A percentile compares a stretch with the other conserved stretches of the same genome.
These are phyloP conservation scores for Gymnobelideus leadbeateri DNA, from an alignment of 2,113 vertebrate genomes.

Conservation along the genomic window DNA sequence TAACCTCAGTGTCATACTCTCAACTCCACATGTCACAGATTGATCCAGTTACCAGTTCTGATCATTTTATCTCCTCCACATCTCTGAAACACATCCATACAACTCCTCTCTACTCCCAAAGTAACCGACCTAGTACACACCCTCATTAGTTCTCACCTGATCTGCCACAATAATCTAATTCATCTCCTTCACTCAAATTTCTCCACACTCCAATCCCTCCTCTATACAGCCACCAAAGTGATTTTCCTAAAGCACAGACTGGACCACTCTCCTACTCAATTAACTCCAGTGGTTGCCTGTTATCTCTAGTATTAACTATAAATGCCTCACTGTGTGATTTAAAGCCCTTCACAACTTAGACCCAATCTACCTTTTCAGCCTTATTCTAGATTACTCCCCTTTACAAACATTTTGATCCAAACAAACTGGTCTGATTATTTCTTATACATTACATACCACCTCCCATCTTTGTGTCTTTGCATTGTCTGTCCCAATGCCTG, in stretches of 20 bases:
- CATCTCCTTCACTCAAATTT: background rate
- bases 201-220: background rate
- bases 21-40: background rate
- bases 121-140: background rate
- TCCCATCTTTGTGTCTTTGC: background rate
- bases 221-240: background rate
- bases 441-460: background rate
- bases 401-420: background rate
- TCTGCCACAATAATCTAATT: background rate
- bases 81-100: background rate
- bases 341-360: background rate
- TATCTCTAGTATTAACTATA: background rate
- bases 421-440: background rate
- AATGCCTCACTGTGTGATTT: background rate
- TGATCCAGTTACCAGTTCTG: background rate
- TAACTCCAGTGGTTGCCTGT: background rate
- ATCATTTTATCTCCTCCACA: background rate
- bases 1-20: background rate
- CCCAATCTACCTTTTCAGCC: background rate
- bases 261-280: background rate
- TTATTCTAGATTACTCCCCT: background rate
- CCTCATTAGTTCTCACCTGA: background rate
- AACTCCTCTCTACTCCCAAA: background rate
- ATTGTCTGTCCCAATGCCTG: background rate
- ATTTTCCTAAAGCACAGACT: background rate